A percentile compares a stretch with the other conserved stretches of the same genome.
These are phyloP conservation scores for Ispidina lecontei DNA, from an alignment of 2,797 vertebrate species.

Conservation along the genomic window DNA sequence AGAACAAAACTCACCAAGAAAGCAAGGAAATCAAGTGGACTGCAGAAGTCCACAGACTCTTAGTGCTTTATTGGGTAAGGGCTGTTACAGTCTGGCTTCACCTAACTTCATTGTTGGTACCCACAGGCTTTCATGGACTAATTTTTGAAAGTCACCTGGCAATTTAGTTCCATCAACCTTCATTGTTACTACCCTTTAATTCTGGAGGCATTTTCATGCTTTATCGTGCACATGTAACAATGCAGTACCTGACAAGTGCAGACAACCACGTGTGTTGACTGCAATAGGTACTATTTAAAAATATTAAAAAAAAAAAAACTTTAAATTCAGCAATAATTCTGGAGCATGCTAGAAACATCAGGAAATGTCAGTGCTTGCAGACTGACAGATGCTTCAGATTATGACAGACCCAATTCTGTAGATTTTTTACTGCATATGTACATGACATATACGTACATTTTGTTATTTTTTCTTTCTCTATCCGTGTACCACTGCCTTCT, in stretches of 20 bases:
- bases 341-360: background rate
- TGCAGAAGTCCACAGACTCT: background rate
- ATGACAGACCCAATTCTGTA: background rate
- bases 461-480: background rate
- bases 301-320: background rate
- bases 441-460: background rate
- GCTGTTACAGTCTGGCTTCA: background rate
- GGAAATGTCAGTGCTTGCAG: background rate
- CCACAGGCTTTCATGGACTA: background rate
- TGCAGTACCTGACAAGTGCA: background rate
- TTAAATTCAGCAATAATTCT: background rate
- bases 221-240: fast-evolving
- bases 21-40: background rate
- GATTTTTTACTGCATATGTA: background rate
- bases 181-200: background rate
- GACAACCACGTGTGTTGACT: background rate
- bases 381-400: background rate
- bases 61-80: background rate
- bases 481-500: background rate
- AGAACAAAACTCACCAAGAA: background rate
- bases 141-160: background rate
- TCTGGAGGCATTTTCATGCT: background rate
- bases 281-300: background rate
- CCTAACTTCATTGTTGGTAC: background rate
- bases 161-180: background rate